These are phyloP conservation scores for Limenitis camilla DNA, from an alignment of 2,888 invertebrate genomes.

Conservation along the genomic window DNA sequence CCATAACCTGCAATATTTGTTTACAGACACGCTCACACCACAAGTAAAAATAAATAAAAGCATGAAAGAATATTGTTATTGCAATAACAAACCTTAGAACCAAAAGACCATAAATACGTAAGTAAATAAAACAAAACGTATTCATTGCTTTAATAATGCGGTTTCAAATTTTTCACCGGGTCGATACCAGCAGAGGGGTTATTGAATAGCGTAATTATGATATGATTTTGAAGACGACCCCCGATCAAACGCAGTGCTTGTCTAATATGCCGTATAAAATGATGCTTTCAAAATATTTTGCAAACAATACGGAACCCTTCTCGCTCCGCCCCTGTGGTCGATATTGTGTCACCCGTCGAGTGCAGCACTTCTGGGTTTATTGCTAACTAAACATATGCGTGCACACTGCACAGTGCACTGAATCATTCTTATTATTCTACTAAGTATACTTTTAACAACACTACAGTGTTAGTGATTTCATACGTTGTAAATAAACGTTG, in stretches of 20 bases:
- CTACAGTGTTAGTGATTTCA: too few relatives aligned
- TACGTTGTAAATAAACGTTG: too few relatives aligned
- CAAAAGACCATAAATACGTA: too few relatives aligned
- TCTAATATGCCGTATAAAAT: slow-evolving; percentile 72
- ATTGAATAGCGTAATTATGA: slow-evolving; percentile 63
- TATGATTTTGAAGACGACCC: slow-evolving; percentile 67
- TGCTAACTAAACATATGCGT: slow-evolving; percentile 32
- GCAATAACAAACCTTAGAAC: too few relatives aligned
- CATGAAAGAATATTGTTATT: too few relatives aligned
- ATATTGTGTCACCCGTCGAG: slow-evolving; percentile 49
- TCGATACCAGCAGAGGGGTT: slow-evolving; percentile 25
- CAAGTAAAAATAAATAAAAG: too few relatives aligned
- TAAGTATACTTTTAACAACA: too few relatives aligned
- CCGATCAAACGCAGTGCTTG: slow-evolving; percentile 63
- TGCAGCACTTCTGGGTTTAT: slow-evolving; percentile 41
- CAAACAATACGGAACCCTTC: slow-evolving; percentile 68
- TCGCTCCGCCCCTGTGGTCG: slow-evolving; percentile 41
- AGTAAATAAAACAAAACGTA: background rate
- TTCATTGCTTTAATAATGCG: background rate
- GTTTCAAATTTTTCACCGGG: background rate
- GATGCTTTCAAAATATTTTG: slow-evolving; percentile 73
- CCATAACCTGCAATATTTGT: too few relatives aligned
- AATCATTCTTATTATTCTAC: too few relatives aligned
- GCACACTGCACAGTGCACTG: slow-evolving; percentile 19
- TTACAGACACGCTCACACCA: too few relatives aligned